These are phyloP conservation scores for Ditylenchus weischeri DNA, from an alignment of 2,888 invertebrate genomes.

Conservation along the genomic window DNA sequence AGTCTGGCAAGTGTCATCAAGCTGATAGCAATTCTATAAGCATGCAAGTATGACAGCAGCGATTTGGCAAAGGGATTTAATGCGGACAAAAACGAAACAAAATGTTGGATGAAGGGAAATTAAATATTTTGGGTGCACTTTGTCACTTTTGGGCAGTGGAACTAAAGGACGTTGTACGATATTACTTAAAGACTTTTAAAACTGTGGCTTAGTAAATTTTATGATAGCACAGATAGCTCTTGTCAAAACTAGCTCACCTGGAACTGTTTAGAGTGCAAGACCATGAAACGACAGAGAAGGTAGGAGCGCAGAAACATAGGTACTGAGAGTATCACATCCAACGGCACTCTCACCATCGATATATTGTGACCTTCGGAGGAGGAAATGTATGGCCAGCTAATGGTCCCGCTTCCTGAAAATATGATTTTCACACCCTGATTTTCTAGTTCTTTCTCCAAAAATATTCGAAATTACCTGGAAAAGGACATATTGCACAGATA, in stretches of 20 bases:
- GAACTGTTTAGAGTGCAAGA: conserved; percentile 97
- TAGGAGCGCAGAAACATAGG: conserved; percentile 99
- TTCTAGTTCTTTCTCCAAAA: too few relatives aligned
- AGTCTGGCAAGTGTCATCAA: too few relatives aligned
- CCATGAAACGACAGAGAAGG: conserved; percentile 98
- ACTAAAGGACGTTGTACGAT: too few relatives aligned
- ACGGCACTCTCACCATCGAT: conserved; percentile 71
- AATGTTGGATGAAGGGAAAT: too few relatives aligned
- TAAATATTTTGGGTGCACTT: too few relatives aligned
- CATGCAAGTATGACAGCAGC: too few relatives aligned
- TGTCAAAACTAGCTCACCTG: conserved; percentile 44
- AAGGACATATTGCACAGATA: conserved; percentile 96
- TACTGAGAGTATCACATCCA: conserved; percentile 92
- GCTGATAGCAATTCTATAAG: too few relatives aligned
- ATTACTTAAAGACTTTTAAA: too few relatives aligned
- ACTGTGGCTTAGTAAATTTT: too few relatives aligned
- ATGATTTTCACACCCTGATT: conserved; percentile 12
- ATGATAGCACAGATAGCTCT: neutral
- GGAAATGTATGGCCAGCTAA: conserved; percentile 54
- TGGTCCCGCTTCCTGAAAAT: conserved; percentile 43
- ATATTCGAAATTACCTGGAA: conserved; percentile 66
- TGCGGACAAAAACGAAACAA: too few relatives aligned
- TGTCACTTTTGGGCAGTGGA: too few relatives aligned
- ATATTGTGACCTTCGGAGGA: conserved; percentile 55
- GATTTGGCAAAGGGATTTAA: too few relatives aligned